Conservation (phyloP, 2,113 vertebrate species). For the Mola mola region DNA sequence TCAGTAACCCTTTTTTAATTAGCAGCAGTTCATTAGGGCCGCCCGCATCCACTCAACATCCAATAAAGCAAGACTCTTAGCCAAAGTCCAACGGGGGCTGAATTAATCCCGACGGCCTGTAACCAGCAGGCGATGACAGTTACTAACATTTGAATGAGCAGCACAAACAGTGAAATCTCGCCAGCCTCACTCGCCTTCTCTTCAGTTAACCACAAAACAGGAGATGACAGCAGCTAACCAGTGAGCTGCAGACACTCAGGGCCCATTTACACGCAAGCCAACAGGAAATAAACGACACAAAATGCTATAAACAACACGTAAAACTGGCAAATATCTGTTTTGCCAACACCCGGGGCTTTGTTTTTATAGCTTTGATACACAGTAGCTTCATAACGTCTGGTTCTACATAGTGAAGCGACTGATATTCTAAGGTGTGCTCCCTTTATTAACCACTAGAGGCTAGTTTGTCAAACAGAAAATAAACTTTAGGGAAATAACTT, state of each 20-base stretch:
- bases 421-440: not conserved
- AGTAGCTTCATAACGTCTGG: not conserved
- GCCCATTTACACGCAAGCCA: conserved; percentile 19
- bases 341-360: too few relatives aligned
- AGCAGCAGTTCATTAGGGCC: conserved; percentile 38
- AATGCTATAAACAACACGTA: too few relatives aligned
- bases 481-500: too few relatives aligned
- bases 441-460: conserved; percentile 21
- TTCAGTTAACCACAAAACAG: conserved; percentile 33
- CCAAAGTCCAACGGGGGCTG: conserved; percentile 26
- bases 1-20: conserved; percentile 45
- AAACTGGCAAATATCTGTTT: too few relatives aligned
- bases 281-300: conserved; percentile 40
- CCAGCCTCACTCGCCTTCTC: conserved; percentile 8
- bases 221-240: not conserved
- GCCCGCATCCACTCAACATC: conserved; percentile 28
- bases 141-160: conserved; percentile 18
- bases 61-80: conserved; percentile 34
- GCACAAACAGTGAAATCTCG: conserved; percentile 32
- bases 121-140: conserved; percentile 40
- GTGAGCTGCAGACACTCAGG: conserved; percentile 45
- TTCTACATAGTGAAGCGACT: not conserved
- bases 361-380: too few relatives aligned
- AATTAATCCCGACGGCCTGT: conserved; percentile 29
- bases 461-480: conserved; percentile 11